Evolutionary conservation across 2,888 invertebrate species (phyloP), one percentile per base, ranked within the genome.

Genomic region (Branchipolynoe longqiensis): DNA sequence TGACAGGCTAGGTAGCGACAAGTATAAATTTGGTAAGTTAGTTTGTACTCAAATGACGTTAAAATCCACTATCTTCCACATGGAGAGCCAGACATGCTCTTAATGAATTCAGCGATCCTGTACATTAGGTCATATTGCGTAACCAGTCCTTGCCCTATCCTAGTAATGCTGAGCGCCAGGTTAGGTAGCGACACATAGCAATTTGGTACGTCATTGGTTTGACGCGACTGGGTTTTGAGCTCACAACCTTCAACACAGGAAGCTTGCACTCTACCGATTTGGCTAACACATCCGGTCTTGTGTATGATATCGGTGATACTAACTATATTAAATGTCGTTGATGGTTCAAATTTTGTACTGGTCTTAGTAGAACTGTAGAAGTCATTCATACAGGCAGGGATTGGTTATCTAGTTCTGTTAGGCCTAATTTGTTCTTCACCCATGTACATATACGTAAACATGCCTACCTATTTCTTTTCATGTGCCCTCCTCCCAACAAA

Each of bases 401-500:
- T 48, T 48, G 18, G 8, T 48, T 48, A 8, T 12, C 18, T 12
- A 8, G 8, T 8, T 18, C 18, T 18, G 8, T 48, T 48, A 48
- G 18, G 18, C 48, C 8, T 12, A 48, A 12, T 48, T 12, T 48
- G 8, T 8, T 12, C 8, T 48, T 48, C 48, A 48, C 8, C 8
- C 18, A 48, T 48, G 48, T 12, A 48, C 8, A 12, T 12, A 48
- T 48, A 18, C 8, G 8, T 48, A 48, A 18, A 48, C 8, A 25
- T 1, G 12, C 78, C n/a, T 12, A 78, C 78, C 78, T 78, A 78
- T 78, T 78, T 78, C 62, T 56, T 56, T 4, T 78, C 78, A 22
- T 41, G 78, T 25, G 78, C 41, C 48, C 78, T 41, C 54, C 78
- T 41, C n/a, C 78, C 78, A 8, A 78, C 78, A 78, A 78, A 78